Evolutionary conservation across 2,797 vertebrate species (phyloP).

Genomic region (Enteromius anoplus): DNA sequence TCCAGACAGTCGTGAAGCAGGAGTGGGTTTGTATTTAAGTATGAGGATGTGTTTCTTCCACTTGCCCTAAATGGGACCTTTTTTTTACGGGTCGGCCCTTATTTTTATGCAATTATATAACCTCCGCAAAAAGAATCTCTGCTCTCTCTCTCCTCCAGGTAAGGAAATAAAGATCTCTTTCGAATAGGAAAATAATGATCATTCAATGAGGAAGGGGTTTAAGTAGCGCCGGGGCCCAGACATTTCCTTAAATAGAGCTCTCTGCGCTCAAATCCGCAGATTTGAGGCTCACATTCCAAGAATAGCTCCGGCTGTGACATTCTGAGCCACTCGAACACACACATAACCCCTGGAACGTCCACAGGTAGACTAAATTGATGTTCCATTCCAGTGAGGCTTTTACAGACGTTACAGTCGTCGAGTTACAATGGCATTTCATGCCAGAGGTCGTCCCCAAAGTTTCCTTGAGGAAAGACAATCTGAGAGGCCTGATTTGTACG

Average conservation of each 20-base stretch:
- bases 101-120: slow-evolving; percentile 29
- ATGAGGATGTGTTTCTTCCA: slow-evolving; percentile 9
- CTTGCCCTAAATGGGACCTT: slow-evolving; percentile 25
- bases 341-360: slow-evolving; percentile 52
- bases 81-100: neutral
- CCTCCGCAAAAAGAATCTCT: slow-evolving; percentile 36
- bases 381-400: slow-evolving; percentile 14
- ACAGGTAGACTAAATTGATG: slow-evolving; percentile 69
- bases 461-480: neutral
- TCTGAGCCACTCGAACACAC: slow-evolving; percentile 62
- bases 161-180: slow-evolving; percentile 65
- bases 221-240: slow-evolving; percentile 61
- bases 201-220: slow-evolving; percentile 60
- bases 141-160: slow-evolving; percentile 61
- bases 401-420: slow-evolving; percentile 16
- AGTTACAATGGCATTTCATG: slow-evolving; percentile 26
- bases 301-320: slow-evolving; percentile 73
- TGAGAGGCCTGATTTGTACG: neutral
- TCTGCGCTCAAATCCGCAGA: slow-evolving; percentile 70
- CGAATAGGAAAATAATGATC: slow-evolving; percentile 70
- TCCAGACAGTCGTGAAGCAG: slow-evolving; percentile 32
- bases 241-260: slow-evolving; percentile 81
- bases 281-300: slow-evolving; percentile 73
- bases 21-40: slow-evolving; percentile 23
- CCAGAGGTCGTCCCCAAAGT: neutral